Percentiles rank a stretch among this genome's conserved stretches.
Conservation (phyloP, 2,797 vertebrate genomes). For the Aldrovandia affinis region DNA sequence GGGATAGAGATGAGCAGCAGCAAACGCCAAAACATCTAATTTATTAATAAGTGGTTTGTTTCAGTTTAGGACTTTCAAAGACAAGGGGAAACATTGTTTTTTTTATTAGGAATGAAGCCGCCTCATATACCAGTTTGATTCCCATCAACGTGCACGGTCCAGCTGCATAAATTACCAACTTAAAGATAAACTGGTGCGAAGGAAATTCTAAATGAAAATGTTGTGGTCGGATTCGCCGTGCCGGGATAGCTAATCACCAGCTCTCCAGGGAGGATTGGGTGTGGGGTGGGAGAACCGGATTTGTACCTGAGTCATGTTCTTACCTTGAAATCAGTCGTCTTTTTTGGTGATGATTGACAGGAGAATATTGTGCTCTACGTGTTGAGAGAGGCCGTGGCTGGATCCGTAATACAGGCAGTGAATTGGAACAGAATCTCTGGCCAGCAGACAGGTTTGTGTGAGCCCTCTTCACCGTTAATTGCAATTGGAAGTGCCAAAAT, state of each 20-base stretch:
- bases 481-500: neutral
- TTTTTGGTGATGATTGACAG: conserved; percentile 23
- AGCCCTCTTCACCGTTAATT: neutral
- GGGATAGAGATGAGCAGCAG: conserved; percentile 33
- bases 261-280: conserved; percentile 39
- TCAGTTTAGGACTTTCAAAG: conserved; percentile 45
- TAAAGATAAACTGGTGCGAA: conserved; percentile 33
- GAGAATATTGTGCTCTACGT: neutral
- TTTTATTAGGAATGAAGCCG: conserved; percentile 33
- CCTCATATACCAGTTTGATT: conserved; percentile 35
- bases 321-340: conserved; percentile 28
- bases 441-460: neutral
- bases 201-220: conserved; percentile 41
- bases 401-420: too few species aligned
- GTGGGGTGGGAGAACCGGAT: conserved; percentile 35
- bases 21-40: conserved; percentile 33
- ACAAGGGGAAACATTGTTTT: conserved; percentile 40
- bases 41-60: conserved; percentile 47
- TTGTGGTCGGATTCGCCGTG: conserved; percentile 34
- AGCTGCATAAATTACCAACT: conserved; percentile 41
- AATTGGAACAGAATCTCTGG: neutral
- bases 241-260: conserved; percentile 34
- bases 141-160: conserved; percentile 42
- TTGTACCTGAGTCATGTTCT: conserved; percentile 33
- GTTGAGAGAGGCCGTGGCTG: neutral